A percentile compares a stretch with the other conserved stretches of the same genome.
These are phyloP conservation scores for Vidua chalybeata DNA, from an alignment of 2,113 vertebrate species.

Conservation along the genomic window DNA sequence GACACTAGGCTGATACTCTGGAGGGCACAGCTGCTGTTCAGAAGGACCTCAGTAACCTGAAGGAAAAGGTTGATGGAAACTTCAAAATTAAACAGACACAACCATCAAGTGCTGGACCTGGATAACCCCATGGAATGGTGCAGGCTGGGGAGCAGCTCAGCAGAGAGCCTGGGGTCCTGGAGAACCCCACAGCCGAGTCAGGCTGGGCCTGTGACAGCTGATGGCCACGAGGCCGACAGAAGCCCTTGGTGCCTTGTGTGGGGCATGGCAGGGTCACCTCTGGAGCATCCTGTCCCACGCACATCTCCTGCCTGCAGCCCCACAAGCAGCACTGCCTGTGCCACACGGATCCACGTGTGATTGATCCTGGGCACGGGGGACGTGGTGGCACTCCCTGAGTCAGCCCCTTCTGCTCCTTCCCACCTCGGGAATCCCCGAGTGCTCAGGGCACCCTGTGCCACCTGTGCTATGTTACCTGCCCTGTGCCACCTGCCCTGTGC, in stretches of 20 bases:
- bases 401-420: background rate
- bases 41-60: background rate
- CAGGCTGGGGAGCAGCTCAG: background rate
- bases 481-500: fast-evolving
- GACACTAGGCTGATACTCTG: background rate
- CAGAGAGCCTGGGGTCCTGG: background rate
- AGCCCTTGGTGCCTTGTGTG: background rate
- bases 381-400: fast-evolving
- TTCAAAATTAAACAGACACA: background rate
- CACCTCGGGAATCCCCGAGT: fast-evolving
- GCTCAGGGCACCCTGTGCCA: background rate
- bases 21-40: background rate
- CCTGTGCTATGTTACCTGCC: background rate
- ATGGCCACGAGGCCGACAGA: background rate
- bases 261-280: background rate
- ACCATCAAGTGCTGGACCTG: background rate
- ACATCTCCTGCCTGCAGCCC: background rate
- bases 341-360: fast-evolving
- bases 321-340: background rate
- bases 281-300: background rate
- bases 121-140: background rate
- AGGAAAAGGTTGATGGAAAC: background rate
- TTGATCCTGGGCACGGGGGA: background rate
- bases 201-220: background rate
- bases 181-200: background rate